Base-by-base conservation (phyloP, 1,140 invertebrate species). In the Drosophila setifemur region DNA sequence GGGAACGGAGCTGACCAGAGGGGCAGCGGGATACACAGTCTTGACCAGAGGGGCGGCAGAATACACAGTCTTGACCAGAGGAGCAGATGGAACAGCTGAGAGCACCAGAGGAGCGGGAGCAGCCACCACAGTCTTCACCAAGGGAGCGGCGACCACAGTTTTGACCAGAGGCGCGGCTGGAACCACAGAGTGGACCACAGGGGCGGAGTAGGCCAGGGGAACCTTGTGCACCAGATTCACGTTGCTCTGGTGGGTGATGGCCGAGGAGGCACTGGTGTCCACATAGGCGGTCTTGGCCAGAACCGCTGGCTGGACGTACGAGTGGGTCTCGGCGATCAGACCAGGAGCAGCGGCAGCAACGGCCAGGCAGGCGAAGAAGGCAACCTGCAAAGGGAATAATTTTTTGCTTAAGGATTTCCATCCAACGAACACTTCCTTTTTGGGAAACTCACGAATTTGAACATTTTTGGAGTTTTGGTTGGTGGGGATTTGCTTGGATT, bases 231-330 rank as follows among this genome's bases (percentile, higher is more conserved):
- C 69, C 49, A 90, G 67, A 28, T 89, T 81, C 35, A 89, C 77
- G 42, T 86, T 91, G 40, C 91, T 91, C 66, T 92, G 91, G 47
- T 92, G 92, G 29, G 92, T 92, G 29, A 92, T 90, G 45, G 88
- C 90, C 18, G 91, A 90, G 39, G 90, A 89, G 58, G 76, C 87
- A 25, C 78, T 79, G 45, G 54, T 71, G 37, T 87, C 82, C 50
- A 89, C 78, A 12, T 76, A 73, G 40, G 86, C 74, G 35, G 85
- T 88, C 57, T 88, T 88, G 31, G 78, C 28, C 26, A 88, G 40
- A 42, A 88, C 61, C 9, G 78, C 86, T 5, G 87, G 87, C 58
- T 89, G 87, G 3, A 88, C 75, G 33, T 75, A 54, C 7, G 83
- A 67, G 39, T 86, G 81, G 4, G 87, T 81, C 68, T 87, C 48